A percentile compares a stretch with the other conserved stretches of the same genome.
These are phyloP conservation scores for Cricetomys ansorgei DNA, from an alignment of 2,113 vertebrate genomes.

Conservation along the genomic window DNA sequence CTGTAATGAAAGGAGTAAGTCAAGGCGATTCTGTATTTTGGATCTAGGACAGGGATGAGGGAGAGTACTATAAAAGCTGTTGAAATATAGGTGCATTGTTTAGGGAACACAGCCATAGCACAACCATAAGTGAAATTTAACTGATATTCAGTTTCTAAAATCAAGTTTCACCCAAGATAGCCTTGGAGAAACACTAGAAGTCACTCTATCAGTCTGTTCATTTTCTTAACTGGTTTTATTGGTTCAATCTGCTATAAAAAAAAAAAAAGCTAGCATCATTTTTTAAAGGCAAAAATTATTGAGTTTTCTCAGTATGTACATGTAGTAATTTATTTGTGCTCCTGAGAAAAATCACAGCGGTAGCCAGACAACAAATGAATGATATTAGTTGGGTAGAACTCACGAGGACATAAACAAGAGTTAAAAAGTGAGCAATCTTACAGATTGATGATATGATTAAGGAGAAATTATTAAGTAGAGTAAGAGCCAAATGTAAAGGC, in stretches of 20 bases:
- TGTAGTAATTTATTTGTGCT: neutral
- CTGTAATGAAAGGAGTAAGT: neutral
- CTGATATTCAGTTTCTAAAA: neutral
- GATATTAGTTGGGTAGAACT: neutral
- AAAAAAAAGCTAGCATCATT: neutral
- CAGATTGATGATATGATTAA: neutral
- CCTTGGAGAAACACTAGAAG: neutral
- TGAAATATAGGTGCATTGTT: neutral
- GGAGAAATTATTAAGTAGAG: neutral
- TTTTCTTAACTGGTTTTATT: neutral
- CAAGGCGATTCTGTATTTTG: neutral
- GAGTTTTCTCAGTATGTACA: neutral
- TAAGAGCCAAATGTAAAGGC: constrained; percentile 3
- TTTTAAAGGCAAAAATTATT: neutral
- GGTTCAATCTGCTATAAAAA: neutral
- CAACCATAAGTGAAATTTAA: neutral
- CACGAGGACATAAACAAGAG: neutral
- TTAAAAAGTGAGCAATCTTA: neutral
- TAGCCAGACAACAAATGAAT: neutral
- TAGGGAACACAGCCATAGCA: neutral
- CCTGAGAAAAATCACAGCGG: constrained; percentile 9
- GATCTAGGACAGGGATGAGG: neutral
- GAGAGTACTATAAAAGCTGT: neutral
- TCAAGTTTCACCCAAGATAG: neutral
- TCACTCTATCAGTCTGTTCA: neutral